These are phyloP conservation scores for Ailuropoda melanoleuca DNA, from an alignment of 2,113 vertebrate species.

Conservation along the genomic window DNA sequence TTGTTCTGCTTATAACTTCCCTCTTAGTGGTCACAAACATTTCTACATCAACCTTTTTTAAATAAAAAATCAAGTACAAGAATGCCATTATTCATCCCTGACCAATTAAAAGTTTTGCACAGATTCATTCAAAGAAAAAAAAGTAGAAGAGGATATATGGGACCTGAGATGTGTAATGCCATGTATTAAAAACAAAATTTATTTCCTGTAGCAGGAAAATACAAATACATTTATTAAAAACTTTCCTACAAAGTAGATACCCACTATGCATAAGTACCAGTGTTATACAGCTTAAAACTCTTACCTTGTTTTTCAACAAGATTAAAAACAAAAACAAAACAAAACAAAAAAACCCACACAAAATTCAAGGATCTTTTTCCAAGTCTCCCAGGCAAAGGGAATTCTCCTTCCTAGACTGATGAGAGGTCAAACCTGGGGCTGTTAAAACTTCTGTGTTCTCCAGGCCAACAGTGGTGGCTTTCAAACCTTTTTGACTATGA, in stretches of 20 bases:
- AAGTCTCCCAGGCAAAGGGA: neutral
- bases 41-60: neutral
- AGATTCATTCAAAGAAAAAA: slow-evolving; percentile 24
- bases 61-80: neutral
- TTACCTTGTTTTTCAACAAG: neutral
- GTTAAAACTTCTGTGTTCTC: slow-evolving; percentile 2
- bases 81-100: slow-evolving; percentile 25
- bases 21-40: slow-evolving; percentile 26
- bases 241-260: neutral
- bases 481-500: neutral
- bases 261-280: neutral
- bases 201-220: slow-evolving; percentile 31
- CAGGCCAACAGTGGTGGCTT: neutral
- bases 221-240: slow-evolving; percentile 19
- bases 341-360: neutral
- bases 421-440: slow-evolving; percentile 7
- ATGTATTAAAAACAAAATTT: neutral
- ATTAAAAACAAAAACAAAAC: neutral
- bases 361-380: neutral
- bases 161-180: neutral
- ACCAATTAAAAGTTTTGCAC: slow-evolving; percentile 7
- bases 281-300: slow-evolving; percentile 1
- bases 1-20: neutral
- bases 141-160: neutral
- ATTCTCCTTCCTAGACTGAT: neutral